These are phyloP conservation scores for Tachina fera DNA, from an alignment of 2,888 invertebrate species.

Conservation along the genomic window DNA sequence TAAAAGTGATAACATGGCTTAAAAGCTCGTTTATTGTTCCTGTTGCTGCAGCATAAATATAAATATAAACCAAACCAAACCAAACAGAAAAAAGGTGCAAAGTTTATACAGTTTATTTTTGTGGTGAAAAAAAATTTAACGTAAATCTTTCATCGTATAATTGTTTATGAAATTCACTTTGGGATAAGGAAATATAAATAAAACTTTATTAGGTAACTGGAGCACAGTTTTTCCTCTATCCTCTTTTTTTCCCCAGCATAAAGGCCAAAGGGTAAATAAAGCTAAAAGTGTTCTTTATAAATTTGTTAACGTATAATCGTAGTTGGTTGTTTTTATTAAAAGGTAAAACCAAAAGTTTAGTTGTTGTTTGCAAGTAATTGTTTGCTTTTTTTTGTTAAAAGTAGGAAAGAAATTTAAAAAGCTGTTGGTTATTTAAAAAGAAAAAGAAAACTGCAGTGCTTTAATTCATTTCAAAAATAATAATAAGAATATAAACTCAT, in stretches of 20 bases:
- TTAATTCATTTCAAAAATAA: background rate
- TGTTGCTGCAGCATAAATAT: slow-evolving; percentile 11
- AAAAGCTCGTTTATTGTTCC: slow-evolving; percentile 36
- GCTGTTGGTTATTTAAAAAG: background rate
- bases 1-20: background rate
- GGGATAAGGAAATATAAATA: slow-evolving; percentile 21
- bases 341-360: background rate
- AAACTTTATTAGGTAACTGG: slow-evolving; percentile 39
- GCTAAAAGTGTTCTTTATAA: slow-evolving; percentile 10
- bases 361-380: slow-evolving; percentile 6
- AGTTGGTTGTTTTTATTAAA: slow-evolving; percentile 24
- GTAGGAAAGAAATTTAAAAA: background rate
- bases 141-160: background rate
- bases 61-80: too few relatives aligned
- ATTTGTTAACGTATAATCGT: background rate
- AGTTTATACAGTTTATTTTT: slow-evolving; percentile 8
- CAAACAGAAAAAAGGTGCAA: slow-evolving; percentile 11
- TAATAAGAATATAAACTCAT: slow-evolving; percentile 44
- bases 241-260: background rate
- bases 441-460: background rate
- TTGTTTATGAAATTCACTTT: slow-evolving; percentile 23
- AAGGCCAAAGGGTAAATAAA: slow-evolving; percentile 17
- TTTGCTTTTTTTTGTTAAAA: background rate
- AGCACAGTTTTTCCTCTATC: background rate
- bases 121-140: background rate